phyloP scores from a whole-genome alignment of 2,113 vertebrate species.

The Plotosus lineatus region DNA sequence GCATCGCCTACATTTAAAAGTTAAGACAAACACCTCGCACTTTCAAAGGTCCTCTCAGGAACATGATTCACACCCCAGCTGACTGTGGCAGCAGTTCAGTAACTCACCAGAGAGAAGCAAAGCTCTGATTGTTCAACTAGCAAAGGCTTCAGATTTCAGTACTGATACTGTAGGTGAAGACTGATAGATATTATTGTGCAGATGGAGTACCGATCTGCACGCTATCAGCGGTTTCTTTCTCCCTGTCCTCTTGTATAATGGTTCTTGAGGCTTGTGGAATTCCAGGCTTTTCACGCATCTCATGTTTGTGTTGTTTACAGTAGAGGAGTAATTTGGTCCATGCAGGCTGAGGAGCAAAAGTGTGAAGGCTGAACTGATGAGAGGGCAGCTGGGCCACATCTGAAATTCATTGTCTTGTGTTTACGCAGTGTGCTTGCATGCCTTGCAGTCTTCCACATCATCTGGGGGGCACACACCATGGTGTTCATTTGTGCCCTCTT shows the following conservation, averaged over 20 bases:
- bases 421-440: slow-evolving; percentile 50
- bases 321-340: slow-evolving; percentile 42
- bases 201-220: slow-evolving; percentile 37
- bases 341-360: slow-evolving; percentile 36
- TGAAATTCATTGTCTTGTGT: slow-evolving; percentile 52
- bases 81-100: slow-evolving; percentile 26
- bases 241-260: slow-evolving; percentile 37
- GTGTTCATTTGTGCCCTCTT: slow-evolving; percentile 3
- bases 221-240: slow-evolving; percentile 36
- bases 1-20: slow-evolving; percentile 50
- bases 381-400: slow-evolving; percentile 44
- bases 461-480: slow-evolving; percentile 29
- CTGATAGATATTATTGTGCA: slow-evolving; percentile 16
- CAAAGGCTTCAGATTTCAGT: slow-evolving; percentile 1
- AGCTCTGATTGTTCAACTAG: slow-evolving; percentile 22
- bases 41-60: slow-evolving; percentile 42
- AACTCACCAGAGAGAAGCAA: slow-evolving; percentile 19
- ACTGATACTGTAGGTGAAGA: slow-evolving; percentile 11
- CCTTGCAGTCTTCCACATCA: slow-evolving; percentile 46
- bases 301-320: slow-evolving; percentile 46
- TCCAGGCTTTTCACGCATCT: slow-evolving; percentile 44
- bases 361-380: slow-evolving; percentile 45
- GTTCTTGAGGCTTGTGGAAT: slow-evolving; percentile 43
- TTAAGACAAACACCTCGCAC: slow-evolving; percentile 37
- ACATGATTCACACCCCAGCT: slow-evolving; percentile 31